Base-by-base conservation (phyloP, 2,888 invertebrate species). In the Sarcophaga carnaria region DNA sequence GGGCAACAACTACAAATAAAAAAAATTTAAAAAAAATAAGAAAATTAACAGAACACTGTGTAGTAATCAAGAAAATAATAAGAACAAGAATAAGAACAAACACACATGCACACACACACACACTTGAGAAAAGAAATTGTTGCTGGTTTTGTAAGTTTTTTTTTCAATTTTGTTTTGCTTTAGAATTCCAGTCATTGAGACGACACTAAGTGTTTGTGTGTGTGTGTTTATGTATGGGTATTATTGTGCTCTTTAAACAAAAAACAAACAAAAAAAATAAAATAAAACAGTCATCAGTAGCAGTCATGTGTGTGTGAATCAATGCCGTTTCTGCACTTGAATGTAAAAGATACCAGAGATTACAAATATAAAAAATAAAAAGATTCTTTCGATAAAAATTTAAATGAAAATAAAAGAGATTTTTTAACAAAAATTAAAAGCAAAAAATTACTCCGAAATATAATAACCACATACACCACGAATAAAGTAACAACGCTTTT, bases 131-230 rank as follows among this genome's bases (percentile, higher is more conserved):
- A 62, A 25, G 45, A 69, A n/a, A 54, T 82, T 70, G 3, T 64
- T 54, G n/a, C 62, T 69, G 14, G 14, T 54, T 49, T 47, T 45
- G 27, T 72, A 37, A 8, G 37, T 45, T 54, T 49, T 6, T 49
- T 54, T 64, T 63, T 62, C 4, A 60, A 60, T 70, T 37, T 77
- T 82, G 27, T 77, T 76, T 76, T 76, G 76, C 66, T 66, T 54
- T 54, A 54, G 20, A 64, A 82, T 80, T 80, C 17, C 71, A 84
- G 84, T 84, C 80, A 80, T 76, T 75, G 71, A 80, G 84, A 71
- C 80, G 80, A 84, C 71, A 22, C 75, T 71, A 62, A 25, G 64
- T 66, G 22, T 17, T 37, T 17, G 54, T 12, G 3, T 49, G 11
- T 49, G 1, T 3, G 10, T 14, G 14, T 12, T 3, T 49, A 49